phyloP scores from a whole-genome alignment of 64 coral and sea anemone genomes.

The Exaiptasia diaphana region DNA sequence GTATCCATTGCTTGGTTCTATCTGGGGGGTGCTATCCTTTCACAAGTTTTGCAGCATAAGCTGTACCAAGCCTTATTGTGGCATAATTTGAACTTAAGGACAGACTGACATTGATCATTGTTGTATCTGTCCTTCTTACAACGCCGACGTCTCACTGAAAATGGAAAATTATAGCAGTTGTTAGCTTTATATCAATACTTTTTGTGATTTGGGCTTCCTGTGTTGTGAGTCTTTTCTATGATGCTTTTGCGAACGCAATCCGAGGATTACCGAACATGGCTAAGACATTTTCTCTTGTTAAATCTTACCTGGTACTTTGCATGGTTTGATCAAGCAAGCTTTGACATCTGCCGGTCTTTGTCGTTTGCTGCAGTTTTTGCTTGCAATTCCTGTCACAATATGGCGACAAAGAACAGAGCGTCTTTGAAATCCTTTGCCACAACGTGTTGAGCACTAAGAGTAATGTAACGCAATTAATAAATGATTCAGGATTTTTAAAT shows the following conservation, averaged over 20 bases:
- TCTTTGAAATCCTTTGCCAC: slow-evolving; percentile 37
- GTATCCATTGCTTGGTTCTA: too few relatives aligned
- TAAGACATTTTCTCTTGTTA: too few relatives aligned
- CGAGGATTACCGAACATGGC: too few relatives aligned
- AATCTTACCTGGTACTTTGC: background rate
- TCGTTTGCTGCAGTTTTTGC: background rate
- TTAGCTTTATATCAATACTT: background rate
- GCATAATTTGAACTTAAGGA: slow-evolving; percentile 34
- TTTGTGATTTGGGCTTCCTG: background rate
- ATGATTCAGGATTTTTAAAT: too few relatives aligned
- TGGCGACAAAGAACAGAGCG: slow-evolving; percentile 22
- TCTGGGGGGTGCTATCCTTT: slow-evolving; percentile 8
- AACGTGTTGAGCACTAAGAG: slow-evolving; percentile 33
- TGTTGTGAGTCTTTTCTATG: background rate
- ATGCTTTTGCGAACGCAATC: background rate
- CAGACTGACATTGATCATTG: slow-evolving; percentile 15
- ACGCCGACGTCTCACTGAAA: background rate
- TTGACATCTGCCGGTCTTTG: background rate
- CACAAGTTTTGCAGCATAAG: slow-evolving; percentile 44
- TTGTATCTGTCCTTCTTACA: slow-evolving; percentile 21
- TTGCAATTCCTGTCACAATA: background rate
- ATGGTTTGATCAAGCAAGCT: slow-evolving; percentile 17
- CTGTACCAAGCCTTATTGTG: slow-evolving; percentile 22
- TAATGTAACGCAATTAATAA: background rate
- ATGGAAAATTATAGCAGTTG: background rate